Base-by-base conservation (phyloP, 2,113 vertebrate species). In the Aythya baeri region DNA sequence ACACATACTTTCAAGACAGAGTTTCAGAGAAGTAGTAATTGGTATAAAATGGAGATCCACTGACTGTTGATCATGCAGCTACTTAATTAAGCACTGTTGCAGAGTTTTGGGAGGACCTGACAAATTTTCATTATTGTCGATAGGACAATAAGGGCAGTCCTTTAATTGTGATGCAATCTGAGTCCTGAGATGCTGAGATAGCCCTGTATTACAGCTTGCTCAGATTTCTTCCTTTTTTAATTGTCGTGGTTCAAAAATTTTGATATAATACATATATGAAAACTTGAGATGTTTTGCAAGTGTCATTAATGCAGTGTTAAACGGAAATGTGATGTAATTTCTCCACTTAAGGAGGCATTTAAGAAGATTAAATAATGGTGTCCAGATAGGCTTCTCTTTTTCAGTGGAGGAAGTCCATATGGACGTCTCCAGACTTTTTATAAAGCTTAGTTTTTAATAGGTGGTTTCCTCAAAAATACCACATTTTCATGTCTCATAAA, bases 241-340 rank as follows among this genome's bases (percentile, higher is more conserved):
- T 17, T 54, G 54, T 4, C 31, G 21, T 21, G 32, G 43, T 78
- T 84, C 58, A 34, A 63, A 49, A 46, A 50, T 29, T 13, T 11
- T 18, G 20, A 12, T 29, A 14, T 21, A n/a, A 26, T 6, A 21
- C 11, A 82, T 43, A 36, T 34, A 10, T 18, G 50, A 73, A 32
- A 73, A 41, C 26, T 88, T 65, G 70, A 49, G 82, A 65, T 31
- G 32, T 65, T 52, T 62, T 57, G 17, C 43, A 58, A 38, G 15
- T n/a, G 29, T 59, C 41, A 31, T 6, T 25, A 4, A 54, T 59
- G 65, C 11, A 3, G 5, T 57, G 59, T 78, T 74, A 27, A 6
- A 27, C 0, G 1, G 50, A 79, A 54, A n/a, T 1, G 0, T 34
- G 26, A 21, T 65, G n/a, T 11, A 21, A 11, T 34, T 50, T 82